Evolutionary conservation across 2,888 invertebrate genomes (phyloP).

Genomic region (Caenorhabditis sp.): DNA sequence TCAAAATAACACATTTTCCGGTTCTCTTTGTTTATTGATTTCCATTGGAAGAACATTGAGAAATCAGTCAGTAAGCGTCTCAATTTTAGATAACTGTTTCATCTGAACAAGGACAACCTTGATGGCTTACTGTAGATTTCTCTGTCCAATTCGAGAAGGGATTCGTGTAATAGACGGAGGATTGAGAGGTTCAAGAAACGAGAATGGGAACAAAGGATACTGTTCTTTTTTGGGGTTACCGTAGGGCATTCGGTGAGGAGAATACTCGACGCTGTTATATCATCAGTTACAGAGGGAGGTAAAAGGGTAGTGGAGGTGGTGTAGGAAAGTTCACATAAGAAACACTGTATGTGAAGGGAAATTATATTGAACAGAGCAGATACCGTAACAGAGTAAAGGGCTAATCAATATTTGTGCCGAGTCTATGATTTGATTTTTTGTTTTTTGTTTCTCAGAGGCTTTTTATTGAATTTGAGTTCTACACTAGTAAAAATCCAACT

Average conservation of each 20-base stretch:
- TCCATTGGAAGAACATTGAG: neutral
- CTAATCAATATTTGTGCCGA: no score
- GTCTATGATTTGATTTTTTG: no score
- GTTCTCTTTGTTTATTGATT: slow-evolving; percentile 28
- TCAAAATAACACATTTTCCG: slow-evolving; percentile 37
- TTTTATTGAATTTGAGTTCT: no score
- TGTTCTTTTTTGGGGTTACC: neutral
- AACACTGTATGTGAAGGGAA: no score
- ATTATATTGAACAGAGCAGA: no score
- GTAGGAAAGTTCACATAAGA: no score
- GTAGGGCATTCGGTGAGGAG: neutral
- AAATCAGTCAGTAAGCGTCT: slow-evolving; percentile 11
- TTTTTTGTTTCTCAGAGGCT: no score
- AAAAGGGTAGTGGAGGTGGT: no score
- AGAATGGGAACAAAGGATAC: slow-evolving; percentile 8
- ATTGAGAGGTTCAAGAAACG: no score
- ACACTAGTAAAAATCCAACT: no score
- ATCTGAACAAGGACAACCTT: slow-evolving; percentile 22
- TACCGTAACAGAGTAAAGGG: no score
- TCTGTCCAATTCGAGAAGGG: slow-evolving; percentile 19
- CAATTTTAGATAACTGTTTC: slow-evolving; percentile 5
- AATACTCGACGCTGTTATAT: neutral
- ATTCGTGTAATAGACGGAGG: slow-evolving; percentile 9
- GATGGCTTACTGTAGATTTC: slow-evolving; percentile 33
- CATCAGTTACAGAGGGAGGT: no score